Base-by-base conservation (phyloP, 2,888 invertebrate genomes). In the Oegoconia quadripuncta region DNA sequence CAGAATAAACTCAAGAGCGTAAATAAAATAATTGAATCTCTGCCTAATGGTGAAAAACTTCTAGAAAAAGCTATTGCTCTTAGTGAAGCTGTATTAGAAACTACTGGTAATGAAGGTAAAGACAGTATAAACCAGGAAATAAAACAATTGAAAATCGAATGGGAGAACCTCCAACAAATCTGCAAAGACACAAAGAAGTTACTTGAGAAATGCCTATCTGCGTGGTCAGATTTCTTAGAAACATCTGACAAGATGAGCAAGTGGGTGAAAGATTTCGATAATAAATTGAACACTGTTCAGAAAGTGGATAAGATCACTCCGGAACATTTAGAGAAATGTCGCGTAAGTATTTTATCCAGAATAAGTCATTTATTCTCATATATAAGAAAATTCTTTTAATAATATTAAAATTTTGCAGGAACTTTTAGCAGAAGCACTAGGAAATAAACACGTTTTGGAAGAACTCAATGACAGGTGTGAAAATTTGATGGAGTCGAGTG, bases 391-490 rank as follows among this genome's bases (percentile, higher is more conserved):
- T 25, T 25, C n/a, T 13, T 31, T 26, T 22, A 13, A 30, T 3
- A 63, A 37, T 27, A 14, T 29, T 32, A 25, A 26, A 38, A 12
- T 37, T 26, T 29, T 32, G 28, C 72, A 90, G 90, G 90, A 89
- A 63, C 81, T 97, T 3, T 83, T 96, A 14, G 89, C 92, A 11
- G 95, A 95, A 78, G 93, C 96, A 1, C 73, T 93, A 34, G 89
- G 90, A 16, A 91, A 95, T 55, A 95, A 95, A 72, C 91, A 92
- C 15, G 89, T 92, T 12, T 86, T 97, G 48, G 96, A 97, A 83
- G 93, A 94, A 65, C 79, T 97, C 1, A 95, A 95, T 59, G 97
- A 97, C 64, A 90, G 93, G 55, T 97, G 96, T 65, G 97, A 97
- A 75, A 89, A 92, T 33, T 83, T 97, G 0, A 93, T 96, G 92